These are phyloP conservation scores for Hirtodrosophila alboralis DNA, from an alignment of 2,888 invertebrate species.

Conservation along the genomic window DNA sequence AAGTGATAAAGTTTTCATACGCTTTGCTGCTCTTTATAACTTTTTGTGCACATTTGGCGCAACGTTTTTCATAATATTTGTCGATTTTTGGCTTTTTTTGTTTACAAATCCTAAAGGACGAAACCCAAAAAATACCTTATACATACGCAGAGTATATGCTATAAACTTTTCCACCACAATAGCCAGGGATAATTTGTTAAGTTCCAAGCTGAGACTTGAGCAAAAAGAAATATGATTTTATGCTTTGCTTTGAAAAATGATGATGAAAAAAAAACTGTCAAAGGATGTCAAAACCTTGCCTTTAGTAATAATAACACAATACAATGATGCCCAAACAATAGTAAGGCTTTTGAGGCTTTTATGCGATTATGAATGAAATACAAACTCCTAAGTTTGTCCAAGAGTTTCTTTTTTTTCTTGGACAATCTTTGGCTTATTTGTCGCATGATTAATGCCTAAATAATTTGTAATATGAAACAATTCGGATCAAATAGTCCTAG, in stretches of 20 bases:
- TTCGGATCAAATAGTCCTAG: constrained; percentile 50
- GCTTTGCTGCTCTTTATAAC: constrained; percentile 26
- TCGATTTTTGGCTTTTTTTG: constrained; percentile 32
- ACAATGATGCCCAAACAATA: constrained; percentile 25
- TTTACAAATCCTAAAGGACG: constrained; percentile 44
- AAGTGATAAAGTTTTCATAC: constrained; percentile 56
- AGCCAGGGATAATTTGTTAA: constrained; percentile 67
- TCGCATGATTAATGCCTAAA: constrained; percentile 70
- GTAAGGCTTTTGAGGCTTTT: constrained; percentile 48
- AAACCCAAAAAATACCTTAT: constrained; percentile 45
- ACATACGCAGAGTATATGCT: constrained; percentile 27
- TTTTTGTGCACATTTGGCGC: constrained; percentile 52
- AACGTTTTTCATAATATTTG: constrained; percentile 58
- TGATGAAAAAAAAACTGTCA: constrained; percentile 74
- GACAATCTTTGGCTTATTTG: constrained; percentile 56
- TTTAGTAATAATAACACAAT: constrained; percentile 60
- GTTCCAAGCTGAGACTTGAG: constrained; percentile 30
- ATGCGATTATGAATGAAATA: constrained; percentile 35
- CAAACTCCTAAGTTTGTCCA: not conserved
- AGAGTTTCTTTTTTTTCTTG: constrained; percentile 8
- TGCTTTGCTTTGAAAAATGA: constrained; percentile 67
- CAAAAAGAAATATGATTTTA: constrained; percentile 53
- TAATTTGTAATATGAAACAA: constrained; percentile 63
- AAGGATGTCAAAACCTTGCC: constrained; percentile 77
- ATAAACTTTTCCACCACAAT: constrained; percentile 55